These are phyloP conservation scores for Dryobates pubescens DNA, from an alignment of 2,797 vertebrate species.

Conservation along the genomic window DNA sequence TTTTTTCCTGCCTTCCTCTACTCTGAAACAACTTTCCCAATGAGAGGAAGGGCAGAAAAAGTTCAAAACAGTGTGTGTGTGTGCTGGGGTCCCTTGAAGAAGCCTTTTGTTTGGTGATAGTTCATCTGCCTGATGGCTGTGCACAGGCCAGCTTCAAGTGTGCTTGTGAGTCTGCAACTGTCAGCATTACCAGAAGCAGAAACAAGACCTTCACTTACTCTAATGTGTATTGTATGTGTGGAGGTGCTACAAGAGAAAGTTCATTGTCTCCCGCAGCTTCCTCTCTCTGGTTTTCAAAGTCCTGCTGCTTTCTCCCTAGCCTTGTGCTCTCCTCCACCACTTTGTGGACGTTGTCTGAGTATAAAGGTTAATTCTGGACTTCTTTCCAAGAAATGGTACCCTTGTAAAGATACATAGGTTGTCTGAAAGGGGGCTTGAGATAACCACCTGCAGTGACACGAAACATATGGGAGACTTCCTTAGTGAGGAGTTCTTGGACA, in stretches of 20 bases:
- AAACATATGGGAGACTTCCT: neutral
- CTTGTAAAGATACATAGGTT: accelerated
- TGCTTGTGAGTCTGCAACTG: neutral
- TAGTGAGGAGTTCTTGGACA: neutral
- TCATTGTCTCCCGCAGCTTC: neutral
- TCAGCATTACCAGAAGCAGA: neutral
- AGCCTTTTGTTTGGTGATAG: accelerated
- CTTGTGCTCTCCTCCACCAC: neutral
- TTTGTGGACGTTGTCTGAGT: neutral
- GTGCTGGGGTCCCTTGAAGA: neutral
- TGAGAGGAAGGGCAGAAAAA: neutral
- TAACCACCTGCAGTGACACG: neutral
- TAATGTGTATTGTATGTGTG: accelerated
- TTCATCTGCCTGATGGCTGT: neutral
- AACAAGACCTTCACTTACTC: neutral
- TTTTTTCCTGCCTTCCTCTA: neutral
- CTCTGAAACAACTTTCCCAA: neutral
- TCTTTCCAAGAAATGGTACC: neutral
- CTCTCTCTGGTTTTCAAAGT: neutral
- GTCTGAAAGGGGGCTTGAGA: neutral
- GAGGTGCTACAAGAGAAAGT: neutral
- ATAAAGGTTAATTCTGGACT: neutral
- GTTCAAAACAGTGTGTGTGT: neutral
- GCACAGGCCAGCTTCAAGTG: accelerated
- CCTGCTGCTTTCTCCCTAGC: neutral